These are phyloP conservation scores for Aphelenchoides besseyi DNA, from an alignment of 1,140 invertebrate genomes.

Conservation along the genomic window DNA sequence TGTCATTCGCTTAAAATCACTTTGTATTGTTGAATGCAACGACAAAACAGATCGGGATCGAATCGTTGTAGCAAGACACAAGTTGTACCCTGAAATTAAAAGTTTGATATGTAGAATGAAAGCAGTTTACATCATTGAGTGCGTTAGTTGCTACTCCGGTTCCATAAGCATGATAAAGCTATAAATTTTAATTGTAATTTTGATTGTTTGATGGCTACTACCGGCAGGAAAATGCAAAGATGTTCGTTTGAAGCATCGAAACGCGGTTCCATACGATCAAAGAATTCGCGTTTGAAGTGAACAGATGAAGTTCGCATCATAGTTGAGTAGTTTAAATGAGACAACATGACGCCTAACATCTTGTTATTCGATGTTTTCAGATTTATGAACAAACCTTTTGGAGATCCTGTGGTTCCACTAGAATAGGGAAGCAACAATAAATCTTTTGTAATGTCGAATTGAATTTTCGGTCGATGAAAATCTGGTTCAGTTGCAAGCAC, in stretches of 20 bases:
- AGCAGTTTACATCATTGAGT: background rate
- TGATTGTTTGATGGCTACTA: too few species aligned
- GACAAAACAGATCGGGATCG: constrained; percentile 70
- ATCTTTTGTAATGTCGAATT: constrained; percentile 32
- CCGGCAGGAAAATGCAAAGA: constrained; percentile 69
- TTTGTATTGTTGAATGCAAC: constrained; percentile 69
- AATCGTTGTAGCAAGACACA: constrained; percentile 76
- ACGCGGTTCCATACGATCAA: background rate
- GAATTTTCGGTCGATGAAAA: background rate
- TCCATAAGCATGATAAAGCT: constrained; percentile 80
- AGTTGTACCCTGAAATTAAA: constrained; percentile 67
- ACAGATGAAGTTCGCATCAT: constrained; percentile 62
- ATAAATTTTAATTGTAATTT: background rate
- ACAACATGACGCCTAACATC: constrained; percentile 27
- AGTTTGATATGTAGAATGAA: too few species aligned
- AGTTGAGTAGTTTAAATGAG: constrained; percentile 58
- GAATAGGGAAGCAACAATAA: constrained; percentile 37
- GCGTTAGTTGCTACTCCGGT: constrained; percentile 64
- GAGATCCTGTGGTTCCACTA: constrained; percentile 38
- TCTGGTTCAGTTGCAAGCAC: constrained; percentile 12
- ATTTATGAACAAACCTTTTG: too few species aligned
- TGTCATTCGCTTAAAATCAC: constrained; percentile 53
- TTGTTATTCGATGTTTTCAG: too few species aligned
- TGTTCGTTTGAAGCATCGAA: constrained; percentile 19
- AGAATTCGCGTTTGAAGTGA: constrained; percentile 13